Evolutionary conservation across 2,113 vertebrate species (phyloP).

Genomic region (Pelmatolapia mariae): DNA sequence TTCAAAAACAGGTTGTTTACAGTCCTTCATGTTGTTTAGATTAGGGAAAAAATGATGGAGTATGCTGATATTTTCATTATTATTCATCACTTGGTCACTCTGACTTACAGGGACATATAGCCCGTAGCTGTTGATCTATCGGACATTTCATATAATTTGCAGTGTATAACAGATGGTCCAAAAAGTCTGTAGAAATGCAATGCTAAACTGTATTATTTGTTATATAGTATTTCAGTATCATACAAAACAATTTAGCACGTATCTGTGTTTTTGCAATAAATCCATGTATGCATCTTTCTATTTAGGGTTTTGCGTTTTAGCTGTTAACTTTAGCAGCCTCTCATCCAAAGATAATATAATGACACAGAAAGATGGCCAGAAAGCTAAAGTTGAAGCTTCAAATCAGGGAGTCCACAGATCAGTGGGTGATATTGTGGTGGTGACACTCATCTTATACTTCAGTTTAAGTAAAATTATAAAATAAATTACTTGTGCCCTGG

Average conservation of each 20-base stretch:
- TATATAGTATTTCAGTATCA: neutral
- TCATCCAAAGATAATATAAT: neutral
- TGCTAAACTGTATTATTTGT: neutral
- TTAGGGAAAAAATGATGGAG: fast-evolving
- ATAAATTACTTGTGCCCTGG: fast-evolving
- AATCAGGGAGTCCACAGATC: neutral
- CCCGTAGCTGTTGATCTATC: neutral
- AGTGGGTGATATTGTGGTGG: neutral
- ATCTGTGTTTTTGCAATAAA: neutral
- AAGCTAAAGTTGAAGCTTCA: neutral
- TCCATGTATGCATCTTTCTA: neutral
- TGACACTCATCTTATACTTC: neutral
- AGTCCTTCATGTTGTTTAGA: neutral
- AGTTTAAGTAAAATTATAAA: neutral
- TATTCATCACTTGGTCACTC: neutral
- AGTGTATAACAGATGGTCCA: neutral
- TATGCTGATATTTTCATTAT: neutral
- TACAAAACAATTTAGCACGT: neutral
- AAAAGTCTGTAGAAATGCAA: neutral
- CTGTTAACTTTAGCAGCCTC: fast-evolving
- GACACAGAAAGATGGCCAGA: neutral
- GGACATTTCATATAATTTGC: neutral
- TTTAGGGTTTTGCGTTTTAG: neutral
- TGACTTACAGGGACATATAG: neutral
- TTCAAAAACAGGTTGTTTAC: neutral